Conservation (phyloP, 2,888 invertebrate species). For the Tipula helvola region DNA sequence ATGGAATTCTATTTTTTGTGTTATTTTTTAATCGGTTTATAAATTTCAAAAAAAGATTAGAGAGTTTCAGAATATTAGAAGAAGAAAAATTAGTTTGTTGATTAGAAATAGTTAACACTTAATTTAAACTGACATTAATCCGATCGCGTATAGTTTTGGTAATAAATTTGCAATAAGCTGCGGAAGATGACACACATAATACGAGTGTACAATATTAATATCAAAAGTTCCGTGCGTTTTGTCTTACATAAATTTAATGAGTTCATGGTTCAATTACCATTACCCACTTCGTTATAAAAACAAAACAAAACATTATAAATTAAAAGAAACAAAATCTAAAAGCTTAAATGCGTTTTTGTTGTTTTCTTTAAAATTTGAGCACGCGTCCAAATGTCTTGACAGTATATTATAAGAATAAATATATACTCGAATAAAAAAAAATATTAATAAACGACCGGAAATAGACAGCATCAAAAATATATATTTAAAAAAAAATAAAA, state of each 20-base stretch:
- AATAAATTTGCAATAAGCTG: neutral
- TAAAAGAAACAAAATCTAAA: neutral
- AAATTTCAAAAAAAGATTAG: neutral
- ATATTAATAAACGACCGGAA: conserved; percentile 9
- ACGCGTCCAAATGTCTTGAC: conserved; percentile 10
- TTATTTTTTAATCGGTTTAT: neutral
- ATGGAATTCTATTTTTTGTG: neutral
- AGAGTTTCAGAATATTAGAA: neutral
- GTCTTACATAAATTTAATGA: neutral
- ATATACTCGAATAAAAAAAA: neutral
- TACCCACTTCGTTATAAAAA: neutral
- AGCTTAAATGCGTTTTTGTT: neutral
- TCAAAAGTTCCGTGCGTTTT: neutral
- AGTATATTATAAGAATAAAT: neutral
- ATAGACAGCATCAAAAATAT: conserved; percentile 9
- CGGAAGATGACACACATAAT: too few relatives aligned
- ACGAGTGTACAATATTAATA: too few relatives aligned
- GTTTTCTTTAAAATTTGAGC: neutral
- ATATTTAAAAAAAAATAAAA: neutral
- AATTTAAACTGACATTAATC: neutral
- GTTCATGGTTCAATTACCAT: neutral
- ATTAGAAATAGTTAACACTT: neutral
- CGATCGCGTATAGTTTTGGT: neutral
- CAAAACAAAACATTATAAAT: neutral
- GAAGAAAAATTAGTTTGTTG: neutral